A percentile compares a stretch with the other conserved stretches of the same genome.
phyloP scores from a whole-genome alignment of 2,113 vertebrate genomes.

The Martes martes region DNA sequence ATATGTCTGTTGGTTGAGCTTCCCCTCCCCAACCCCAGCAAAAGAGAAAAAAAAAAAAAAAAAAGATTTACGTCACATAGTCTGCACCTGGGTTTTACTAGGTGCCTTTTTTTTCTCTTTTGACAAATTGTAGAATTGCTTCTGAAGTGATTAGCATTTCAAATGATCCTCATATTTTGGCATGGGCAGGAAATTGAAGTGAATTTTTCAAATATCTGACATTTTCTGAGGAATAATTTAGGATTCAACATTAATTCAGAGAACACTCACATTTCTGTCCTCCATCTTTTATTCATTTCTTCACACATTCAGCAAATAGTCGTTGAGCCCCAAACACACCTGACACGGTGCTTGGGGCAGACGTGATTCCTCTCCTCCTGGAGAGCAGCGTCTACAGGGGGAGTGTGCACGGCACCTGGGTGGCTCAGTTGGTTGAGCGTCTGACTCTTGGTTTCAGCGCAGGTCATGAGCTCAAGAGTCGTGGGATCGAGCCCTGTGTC shows the following conservation, averaged over 20 bases:
- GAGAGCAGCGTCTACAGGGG: not conserved
- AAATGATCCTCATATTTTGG: constrained; percentile 27
- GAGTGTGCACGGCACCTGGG: not conserved
- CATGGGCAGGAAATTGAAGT: constrained; percentile 41
- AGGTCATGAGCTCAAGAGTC: not conserved
- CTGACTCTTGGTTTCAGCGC: not conserved
- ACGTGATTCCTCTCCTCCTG: not conserved
- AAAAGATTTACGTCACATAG: not conserved
- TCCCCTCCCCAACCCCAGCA: not conserved
- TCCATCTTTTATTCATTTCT: not conserved
- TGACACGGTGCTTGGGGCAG: not conserved
- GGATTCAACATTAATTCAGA: not conserved
- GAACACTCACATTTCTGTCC: not conserved
- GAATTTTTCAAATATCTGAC: constrained; percentile 42
- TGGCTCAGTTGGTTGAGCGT: not conserved
- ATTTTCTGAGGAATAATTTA: constrained; percentile 59
- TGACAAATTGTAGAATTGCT: constrained; percentile 23
- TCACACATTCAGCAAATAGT: not conserved
- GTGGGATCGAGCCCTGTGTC: not conserved
- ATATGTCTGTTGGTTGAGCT: not conserved
- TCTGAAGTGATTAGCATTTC: constrained; percentile 52
- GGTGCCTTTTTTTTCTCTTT: not conserved
- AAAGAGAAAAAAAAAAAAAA: too few species aligned
- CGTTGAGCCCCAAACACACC: not conserved
- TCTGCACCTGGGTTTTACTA: constrained; percentile 27